A percentile compares a stretch with the other conserved stretches of the same genome.
These are phyloP conservation scores for Paedocypris micromegethes DNA, from an alignment of 2,797 vertebrate species.

Conservation along the genomic window DNA sequence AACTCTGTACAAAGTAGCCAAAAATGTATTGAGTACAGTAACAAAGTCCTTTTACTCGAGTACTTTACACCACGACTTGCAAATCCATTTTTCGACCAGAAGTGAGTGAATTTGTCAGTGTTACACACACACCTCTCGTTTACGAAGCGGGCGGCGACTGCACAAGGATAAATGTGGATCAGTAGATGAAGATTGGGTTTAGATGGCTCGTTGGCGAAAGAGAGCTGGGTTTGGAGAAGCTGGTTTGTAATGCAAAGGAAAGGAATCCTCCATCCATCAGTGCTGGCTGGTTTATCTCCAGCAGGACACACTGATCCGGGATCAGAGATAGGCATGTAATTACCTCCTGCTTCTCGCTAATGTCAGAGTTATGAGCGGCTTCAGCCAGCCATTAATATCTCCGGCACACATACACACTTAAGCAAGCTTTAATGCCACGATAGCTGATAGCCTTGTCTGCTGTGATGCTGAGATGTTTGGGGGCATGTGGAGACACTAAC, in stretches of 20 bases:
- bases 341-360: slow-evolving; percentile 31
- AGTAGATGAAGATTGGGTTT: background rate
- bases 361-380: slow-evolving; percentile 39
- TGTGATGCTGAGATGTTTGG: too few species aligned
- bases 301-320: slow-evolving; percentile 20
- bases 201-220: slow-evolving; percentile 8
- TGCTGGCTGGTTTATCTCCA: slow-evolving; percentile 33
- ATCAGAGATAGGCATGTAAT: slow-evolving; percentile 40
- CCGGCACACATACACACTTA: slow-evolving; percentile 11
- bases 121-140: too few species aligned
- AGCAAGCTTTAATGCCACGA: background rate
- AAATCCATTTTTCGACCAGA: too few species aligned
- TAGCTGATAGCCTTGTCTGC: slow-evolving; percentile 1
- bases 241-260: slow-evolving; percentile 20
- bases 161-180: too few species aligned
- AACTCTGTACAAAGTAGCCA: too few species aligned
- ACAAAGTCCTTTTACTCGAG: too few species aligned
- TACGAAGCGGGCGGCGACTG: too few species aligned
- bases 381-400: slow-evolving; percentile 38
- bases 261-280: slow-evolving; percentile 12
- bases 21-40: too few species aligned
- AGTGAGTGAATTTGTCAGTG: too few species aligned
- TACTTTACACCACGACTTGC: too few species aligned
- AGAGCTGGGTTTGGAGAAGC: slow-evolving; percentile 8
- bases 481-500: too few species aligned